Percentiles rank a stretch among this genome's conserved stretches.
phyloP scores from a whole-genome alignment of 2,113 vertebrate species.

The Eurypyga helias region DNA sequence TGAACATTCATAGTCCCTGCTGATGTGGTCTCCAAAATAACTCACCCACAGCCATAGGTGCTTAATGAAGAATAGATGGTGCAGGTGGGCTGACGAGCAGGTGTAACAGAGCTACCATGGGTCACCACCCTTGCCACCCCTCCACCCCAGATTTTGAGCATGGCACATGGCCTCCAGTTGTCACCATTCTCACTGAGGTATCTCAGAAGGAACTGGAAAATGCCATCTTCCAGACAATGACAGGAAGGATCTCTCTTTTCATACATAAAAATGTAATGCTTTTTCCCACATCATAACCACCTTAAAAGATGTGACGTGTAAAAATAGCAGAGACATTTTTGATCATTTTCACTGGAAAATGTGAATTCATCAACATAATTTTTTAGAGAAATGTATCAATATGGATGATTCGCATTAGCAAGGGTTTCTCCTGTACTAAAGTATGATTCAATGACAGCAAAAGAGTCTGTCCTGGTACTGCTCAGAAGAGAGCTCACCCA shows the following conservation, averaged over 20 bases:
- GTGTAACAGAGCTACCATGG: background rate
- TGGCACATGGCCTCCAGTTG: background rate
- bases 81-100: background rate
- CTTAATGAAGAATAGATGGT: background rate
- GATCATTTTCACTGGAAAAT: background rate
- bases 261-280: background rate
- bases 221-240: background rate
- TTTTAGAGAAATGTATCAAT: background rate
- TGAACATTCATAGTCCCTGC: background rate
- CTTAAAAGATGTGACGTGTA: background rate
- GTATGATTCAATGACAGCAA: background rate
- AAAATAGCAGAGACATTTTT: background rate
- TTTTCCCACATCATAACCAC: background rate
- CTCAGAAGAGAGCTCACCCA: background rate
- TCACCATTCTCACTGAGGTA: background rate
- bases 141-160: fast-evolving
- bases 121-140: background rate
- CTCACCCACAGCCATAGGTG: background rate
- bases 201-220: background rate
- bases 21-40: background rate
- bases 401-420: background rate
- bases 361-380: background rate
- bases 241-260: background rate
- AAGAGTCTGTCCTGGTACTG: background rate
- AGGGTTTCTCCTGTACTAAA: background rate